These are phyloP conservation scores for Castor canadensis DNA, from an alignment of 2,113 vertebrate genomes.

Conservation along the genomic window DNA sequence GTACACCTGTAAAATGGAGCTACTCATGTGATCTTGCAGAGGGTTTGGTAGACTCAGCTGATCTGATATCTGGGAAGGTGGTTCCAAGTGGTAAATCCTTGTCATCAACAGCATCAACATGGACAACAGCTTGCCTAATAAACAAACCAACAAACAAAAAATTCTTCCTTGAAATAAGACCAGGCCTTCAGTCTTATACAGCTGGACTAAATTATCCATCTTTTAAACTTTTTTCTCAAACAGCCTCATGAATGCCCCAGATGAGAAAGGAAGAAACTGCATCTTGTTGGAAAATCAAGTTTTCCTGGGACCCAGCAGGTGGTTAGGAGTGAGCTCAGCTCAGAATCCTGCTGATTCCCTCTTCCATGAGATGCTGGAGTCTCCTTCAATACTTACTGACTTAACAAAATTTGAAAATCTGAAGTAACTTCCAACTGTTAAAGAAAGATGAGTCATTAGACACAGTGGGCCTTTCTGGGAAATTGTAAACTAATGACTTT, in stretches of 20 bases:
- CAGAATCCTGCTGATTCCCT: neutral
- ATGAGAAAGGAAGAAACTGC: neutral
- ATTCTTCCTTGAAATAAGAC: neutral
- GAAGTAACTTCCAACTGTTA: conserved; percentile 40
- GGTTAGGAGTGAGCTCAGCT: neutral
- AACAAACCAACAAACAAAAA: neutral
- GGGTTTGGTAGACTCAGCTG: neutral
- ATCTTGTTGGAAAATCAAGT: neutral
- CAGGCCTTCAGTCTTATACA: neutral
- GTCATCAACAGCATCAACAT: neutral
- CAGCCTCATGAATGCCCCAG: neutral
- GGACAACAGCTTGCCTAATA: neutral
- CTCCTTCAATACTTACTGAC: neutral
- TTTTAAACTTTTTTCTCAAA: neutral
- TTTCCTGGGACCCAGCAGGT: neutral
- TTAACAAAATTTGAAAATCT: conserved; percentile 11
- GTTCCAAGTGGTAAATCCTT: neutral
- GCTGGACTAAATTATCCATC: neutral
- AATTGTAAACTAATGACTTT: conserved; percentile 11
- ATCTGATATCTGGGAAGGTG: neutral
- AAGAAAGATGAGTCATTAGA: conserved; percentile 38
- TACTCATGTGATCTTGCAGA: neutral
- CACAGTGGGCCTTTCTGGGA: conserved; percentile 23
- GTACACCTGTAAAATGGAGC: neutral
- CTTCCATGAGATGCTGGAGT: neutral